Evolutionary conservation across 2,888 invertebrate species (phyloP).

Genomic region (Cerastis rubricosa): DNA sequence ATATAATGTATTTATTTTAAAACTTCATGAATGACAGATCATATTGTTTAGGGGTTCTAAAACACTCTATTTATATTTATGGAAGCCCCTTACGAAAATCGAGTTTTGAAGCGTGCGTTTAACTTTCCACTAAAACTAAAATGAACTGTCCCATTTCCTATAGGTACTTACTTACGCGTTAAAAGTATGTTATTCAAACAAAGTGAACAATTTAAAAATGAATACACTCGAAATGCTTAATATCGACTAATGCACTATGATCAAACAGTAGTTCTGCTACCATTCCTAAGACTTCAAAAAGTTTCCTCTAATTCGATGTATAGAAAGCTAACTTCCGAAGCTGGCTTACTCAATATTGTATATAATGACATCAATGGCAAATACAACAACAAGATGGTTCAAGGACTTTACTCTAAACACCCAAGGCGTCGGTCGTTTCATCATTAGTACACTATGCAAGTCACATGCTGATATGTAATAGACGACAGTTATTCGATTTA

Average conservation of each 20-base stretch:
- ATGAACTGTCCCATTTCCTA: constrained; percentile 78
- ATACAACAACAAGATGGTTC: constrained; percentile 83
- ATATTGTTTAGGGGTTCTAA: constrained; percentile 27
- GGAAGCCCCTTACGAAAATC: constrained; percentile 69
- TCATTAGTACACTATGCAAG: constrained; percentile 85
- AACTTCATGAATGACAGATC: constrained; percentile 30
- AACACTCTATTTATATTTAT: constrained; percentile 63
- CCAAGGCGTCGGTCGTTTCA: constrained; percentile 80
- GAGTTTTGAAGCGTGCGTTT: constrained; percentile 53
- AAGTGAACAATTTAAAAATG: constrained; percentile 74
- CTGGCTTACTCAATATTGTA: constrained; percentile 77
- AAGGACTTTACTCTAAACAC: constrained; percentile 79
- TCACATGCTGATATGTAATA: constrained; percentile 90
- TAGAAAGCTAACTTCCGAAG: constrained; percentile 83
- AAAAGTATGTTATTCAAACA: constrained; percentile 69
- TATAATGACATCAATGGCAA: constrained; percentile 82
- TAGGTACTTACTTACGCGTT: constrained; percentile 67
- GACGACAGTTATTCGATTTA: constrained; percentile 85
- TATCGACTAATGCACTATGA: constrained; percentile 78
- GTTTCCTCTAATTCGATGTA: constrained; percentile 88
- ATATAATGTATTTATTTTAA: constrained; percentile 64
- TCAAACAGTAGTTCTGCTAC: constrained; percentile 77
- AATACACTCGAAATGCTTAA: constrained; percentile 78
- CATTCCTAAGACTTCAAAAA: constrained; percentile 79
- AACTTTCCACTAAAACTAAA: constrained; percentile 56